Evolutionary conservation across 1,140 invertebrate species (phyloP), one percentile per base, ranked within the genome.

Genomic region (Micrasema longulum): DNA sequence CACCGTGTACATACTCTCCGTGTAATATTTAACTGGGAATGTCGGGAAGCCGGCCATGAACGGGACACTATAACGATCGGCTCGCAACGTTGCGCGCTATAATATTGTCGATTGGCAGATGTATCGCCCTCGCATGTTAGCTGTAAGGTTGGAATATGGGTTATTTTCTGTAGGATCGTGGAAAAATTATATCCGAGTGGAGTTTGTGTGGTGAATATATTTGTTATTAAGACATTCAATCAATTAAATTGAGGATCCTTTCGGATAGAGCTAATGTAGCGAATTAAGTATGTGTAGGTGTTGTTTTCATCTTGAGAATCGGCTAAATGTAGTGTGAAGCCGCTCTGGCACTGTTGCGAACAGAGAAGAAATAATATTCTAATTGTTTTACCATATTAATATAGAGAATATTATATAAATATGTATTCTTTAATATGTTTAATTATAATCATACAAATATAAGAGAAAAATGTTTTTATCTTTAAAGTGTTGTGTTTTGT

Each of bases 401-500:
- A 74, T 60, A 65, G 50, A 69, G 47, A 69, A 57, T 69, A 74
- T 69, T 74, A 74, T 69, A 69, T 48, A 69, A 31, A 31, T 68
- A 75, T 75, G 55, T 71, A 75, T 75, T 68, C 64, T 71, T 50
- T 71, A 70, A 66, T 68, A 64, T 70, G 38, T 69, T 69, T 74
- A 71, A 74, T 66, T 69, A 66, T 71, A 74, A 74, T 65, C 72
- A 50, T 62, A 74, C 52, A 57, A 64, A 71, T 64, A 38, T 75
- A 75, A 68, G 67, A 69, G 64, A 75, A 53, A 68, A 50, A 75
- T 75, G 69, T 71, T 71, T 75, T 75, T 75, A 75, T 75, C 69
- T 75, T 74, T 71, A 74, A 74, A 74, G 69, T 75, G 69, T 75
- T 75, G 73, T 75, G 73, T 75, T 75, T 75, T 71, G 73, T 75